Evolutionary conservation across 2,888 invertebrate genomes (phyloP).

Genomic region (Seira musarum): DNA sequence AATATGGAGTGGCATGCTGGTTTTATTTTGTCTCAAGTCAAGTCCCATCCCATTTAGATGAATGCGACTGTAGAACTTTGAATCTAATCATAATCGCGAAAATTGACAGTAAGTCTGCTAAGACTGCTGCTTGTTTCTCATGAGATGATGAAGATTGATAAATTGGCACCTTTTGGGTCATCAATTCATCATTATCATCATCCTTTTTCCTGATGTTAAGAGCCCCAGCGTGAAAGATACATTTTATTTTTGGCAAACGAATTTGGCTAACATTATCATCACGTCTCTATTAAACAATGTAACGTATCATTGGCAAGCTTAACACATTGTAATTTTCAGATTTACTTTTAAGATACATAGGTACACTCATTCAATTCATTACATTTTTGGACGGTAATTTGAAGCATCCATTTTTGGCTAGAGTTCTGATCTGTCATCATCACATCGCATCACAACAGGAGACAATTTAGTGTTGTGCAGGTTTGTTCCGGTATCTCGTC

Average conservation of each 20-base stretch:
- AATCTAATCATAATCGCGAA: background rate
- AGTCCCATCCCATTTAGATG: too few relatives aligned
- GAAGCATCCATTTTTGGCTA: conserved; percentile 8
- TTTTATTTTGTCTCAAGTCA: conserved; percentile 7
- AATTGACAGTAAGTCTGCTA: conserved; percentile 17
- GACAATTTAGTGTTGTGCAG: background rate
- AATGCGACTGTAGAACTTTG: conserved; percentile 12
- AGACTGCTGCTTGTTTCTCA: too few relatives aligned
- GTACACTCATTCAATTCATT: too few relatives aligned
- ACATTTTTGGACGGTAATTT: background rate
- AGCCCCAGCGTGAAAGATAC: background rate
- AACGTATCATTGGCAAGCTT: conserved; percentile 10
- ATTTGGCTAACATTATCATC: background rate
- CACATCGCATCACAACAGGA: background rate
- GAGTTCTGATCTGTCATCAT: too few relatives aligned
- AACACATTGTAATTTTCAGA: conserved; percentile 16
- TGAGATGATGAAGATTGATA: conserved; percentile 40
- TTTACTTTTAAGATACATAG: conserved; percentile 15
- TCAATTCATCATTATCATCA: too few relatives aligned
- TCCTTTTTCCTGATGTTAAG: too few relatives aligned
- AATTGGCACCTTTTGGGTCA: conserved; percentile 47
- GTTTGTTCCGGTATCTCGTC: background rate
- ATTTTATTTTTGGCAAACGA: background rate
- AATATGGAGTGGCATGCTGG: conserved; percentile 11
- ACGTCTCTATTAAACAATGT: background rate